Evolutionary conservation across 1,140 invertebrate species (phyloP), one percentile per base, ranked within the genome.

Genomic region (Cyclargus thomasi): DNA sequence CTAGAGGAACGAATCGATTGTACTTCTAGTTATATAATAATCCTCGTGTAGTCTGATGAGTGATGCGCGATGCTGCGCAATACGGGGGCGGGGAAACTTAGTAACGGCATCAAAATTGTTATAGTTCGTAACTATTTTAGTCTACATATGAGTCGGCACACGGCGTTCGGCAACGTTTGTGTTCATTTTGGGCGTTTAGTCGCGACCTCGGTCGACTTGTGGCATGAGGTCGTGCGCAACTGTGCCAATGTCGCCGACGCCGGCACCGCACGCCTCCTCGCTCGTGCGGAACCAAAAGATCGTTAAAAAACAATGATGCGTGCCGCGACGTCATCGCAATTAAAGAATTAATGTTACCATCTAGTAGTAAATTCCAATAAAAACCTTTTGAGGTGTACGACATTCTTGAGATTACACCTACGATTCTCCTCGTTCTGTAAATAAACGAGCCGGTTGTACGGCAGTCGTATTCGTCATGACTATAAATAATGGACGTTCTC

Each of bases 181-280:
- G 76, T 73, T 74, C 76, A 73, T 88, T 88, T 82, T 83, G 85
- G 81, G 82, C 82, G 78, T 86, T 81, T 80, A 77, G 74, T 80
- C 65, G 78, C 77, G 85, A 78, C 85, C 85, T 86, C 84, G 85
- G 71, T 79, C 80, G 81, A 80, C 73, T 78, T 80, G 76, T 74
- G 65, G 78, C 73, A 71, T 78, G 79, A 85, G 85, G 85, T 84
- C 83, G 80, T 78, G 79, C 75, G 76, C 78, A 90, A 90, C 73
- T 86, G 83, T 88, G 87, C 87, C 87, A 90, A 90, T 90, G 87
- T 90, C 87, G 84, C 75, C 76, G 79, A 70, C 80, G 78, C 74
- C 74, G 80, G 77, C 79, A 71, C 74, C 73, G 67, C 72, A 77
- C 75, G 77, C 76, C 79, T 76, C 79, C 74, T 77, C 79, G 77